Conservation (phyloP, 1,140 invertebrate genomes). For the Drosophila ohnishii region DNA sequence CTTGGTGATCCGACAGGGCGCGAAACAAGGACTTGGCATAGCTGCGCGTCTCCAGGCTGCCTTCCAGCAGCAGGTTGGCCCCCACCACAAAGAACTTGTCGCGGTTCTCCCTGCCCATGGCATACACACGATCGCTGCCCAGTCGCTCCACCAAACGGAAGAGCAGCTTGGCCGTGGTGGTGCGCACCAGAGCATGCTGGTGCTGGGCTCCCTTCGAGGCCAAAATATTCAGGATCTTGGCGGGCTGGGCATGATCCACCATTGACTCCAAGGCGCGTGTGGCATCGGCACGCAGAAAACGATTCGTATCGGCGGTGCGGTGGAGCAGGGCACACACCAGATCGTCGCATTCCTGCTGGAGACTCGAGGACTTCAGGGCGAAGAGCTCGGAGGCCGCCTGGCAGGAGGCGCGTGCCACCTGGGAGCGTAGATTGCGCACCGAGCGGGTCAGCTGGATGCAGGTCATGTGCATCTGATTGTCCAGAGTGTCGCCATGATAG, state of each 20-base stretch:
- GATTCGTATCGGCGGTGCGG: constrained; percentile 95
- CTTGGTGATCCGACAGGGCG: constrained; percentile 85
- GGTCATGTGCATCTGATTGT: constrained; percentile 86
- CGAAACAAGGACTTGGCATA: constrained; percentile 88
- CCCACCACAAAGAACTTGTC: constrained; percentile 91
- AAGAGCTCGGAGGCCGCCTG: constrained; percentile 91
- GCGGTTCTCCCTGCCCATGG: constrained; percentile 89
- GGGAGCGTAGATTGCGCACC: constrained; percentile 93
- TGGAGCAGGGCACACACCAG: constrained; percentile 91
- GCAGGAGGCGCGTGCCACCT: constrained; percentile 94
- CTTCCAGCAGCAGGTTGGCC: constrained; percentile 93
- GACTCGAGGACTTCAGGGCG: constrained; percentile 86
- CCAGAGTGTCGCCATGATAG: constrained; percentile 87
- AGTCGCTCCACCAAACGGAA: constrained; percentile 88
- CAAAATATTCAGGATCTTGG: constrained; percentile 84
- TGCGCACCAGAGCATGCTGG: constrained; percentile 92
- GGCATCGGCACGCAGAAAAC: constrained; percentile 94
- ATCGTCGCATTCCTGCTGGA: constrained; percentile 95
- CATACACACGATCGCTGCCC: constrained; percentile 89
- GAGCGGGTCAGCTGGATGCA: constrained; percentile 89
- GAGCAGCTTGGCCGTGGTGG: constrained; percentile 91
- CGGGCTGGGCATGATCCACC: constrained; percentile 87
- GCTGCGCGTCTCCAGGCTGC: constrained; percentile 92
- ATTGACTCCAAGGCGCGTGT: constrained; percentile 91
- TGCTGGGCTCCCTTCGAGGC: constrained; percentile 87